A percentile compares a stretch with the other conserved stretches of the same genome.
phyloP scores from a whole-genome alignment of 1,140 invertebrate species.

The Phymorhynchus buccinoides region DNA sequence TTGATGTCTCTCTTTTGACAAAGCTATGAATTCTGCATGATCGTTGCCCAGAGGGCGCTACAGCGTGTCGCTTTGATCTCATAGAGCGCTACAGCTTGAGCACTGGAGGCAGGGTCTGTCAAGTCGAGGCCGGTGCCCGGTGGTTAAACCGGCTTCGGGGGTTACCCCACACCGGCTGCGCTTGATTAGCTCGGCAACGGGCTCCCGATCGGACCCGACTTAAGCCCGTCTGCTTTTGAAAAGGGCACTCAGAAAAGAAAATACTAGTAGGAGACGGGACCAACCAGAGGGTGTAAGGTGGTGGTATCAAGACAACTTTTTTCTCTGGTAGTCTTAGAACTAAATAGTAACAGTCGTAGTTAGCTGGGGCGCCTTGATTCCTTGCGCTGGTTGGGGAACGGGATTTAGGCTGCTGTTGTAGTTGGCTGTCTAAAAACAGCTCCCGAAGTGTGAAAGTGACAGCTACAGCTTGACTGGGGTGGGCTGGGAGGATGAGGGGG shows the following conservation, averaged over 20 bases:
- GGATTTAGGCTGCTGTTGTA: neutral
- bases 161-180: neutral
- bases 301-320: too few relatives aligned
- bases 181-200: slow-evolving; percentile 8
- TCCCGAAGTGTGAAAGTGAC: slow-evolving; percentile 10
- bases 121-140: neutral
- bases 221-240: slow-evolving; percentile 25
- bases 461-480: neutral
- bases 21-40: too few relatives aligned
- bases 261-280: neutral
- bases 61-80: too few relatives aligned
- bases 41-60: too few relatives aligned
- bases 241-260: slow-evolving; percentile 30
- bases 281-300: neutral
- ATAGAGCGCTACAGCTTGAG: too few relatives aligned
- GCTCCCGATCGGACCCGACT: neutral
- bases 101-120: neutral
- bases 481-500: neutral
- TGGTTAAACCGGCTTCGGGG: neutral
- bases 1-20: too few relatives aligned
- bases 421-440: slow-evolving; percentile 8
- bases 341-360: too few relatives aligned
- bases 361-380: too few relatives aligned
- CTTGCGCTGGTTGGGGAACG: neutral
- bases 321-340: too few relatives aligned